Evolutionary conservation across 1,140 invertebrate species (phyloP).

Genomic region (Rhagoletis zephyria): DNA sequence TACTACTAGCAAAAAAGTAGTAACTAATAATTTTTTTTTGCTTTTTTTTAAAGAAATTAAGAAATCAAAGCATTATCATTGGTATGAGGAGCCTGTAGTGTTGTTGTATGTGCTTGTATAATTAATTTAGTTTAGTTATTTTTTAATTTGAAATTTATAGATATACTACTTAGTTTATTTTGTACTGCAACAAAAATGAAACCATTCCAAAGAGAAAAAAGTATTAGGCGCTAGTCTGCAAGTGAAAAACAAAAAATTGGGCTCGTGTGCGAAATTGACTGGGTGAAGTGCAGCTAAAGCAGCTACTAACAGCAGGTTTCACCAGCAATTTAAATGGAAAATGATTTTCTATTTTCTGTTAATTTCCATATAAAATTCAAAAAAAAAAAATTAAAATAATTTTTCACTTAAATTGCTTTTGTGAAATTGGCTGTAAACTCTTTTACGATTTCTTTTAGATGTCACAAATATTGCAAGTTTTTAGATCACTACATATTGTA

Average conservation of each 20-base stretch:
- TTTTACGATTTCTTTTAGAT: too few relatives aligned
- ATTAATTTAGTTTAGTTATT: slow-evolving; percentile 60
- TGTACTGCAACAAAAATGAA: not conserved
- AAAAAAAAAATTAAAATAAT: too few relatives aligned
- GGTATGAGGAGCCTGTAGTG: slow-evolving; percentile 46
- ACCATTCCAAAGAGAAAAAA: not conserved
- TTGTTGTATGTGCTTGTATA: slow-evolving; percentile 57
- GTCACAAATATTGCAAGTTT: too few relatives aligned
- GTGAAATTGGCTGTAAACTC: too few relatives aligned
- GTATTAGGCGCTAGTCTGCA: not conserved
- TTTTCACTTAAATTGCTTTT: too few relatives aligned
- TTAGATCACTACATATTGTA: too few relatives aligned
- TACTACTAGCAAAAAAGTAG: not conserved
- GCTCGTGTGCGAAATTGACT: not conserved
- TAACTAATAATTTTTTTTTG: not conserved
- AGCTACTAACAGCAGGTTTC: too few relatives aligned
- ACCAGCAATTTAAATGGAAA: too few relatives aligned
- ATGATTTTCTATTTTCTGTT: too few relatives aligned
- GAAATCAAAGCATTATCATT: not conserved
- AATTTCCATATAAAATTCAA: too few relatives aligned
- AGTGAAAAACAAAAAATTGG: not conserved
- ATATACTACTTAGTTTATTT: not conserved
- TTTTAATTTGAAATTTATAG: slow-evolving; percentile 66
- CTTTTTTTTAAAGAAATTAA: too few relatives aligned
- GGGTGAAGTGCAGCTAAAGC: too few relatives aligned